phyloP scores from a whole-genome alignment of 2,888 invertebrate species.

The Apoda limacodes region DNA sequence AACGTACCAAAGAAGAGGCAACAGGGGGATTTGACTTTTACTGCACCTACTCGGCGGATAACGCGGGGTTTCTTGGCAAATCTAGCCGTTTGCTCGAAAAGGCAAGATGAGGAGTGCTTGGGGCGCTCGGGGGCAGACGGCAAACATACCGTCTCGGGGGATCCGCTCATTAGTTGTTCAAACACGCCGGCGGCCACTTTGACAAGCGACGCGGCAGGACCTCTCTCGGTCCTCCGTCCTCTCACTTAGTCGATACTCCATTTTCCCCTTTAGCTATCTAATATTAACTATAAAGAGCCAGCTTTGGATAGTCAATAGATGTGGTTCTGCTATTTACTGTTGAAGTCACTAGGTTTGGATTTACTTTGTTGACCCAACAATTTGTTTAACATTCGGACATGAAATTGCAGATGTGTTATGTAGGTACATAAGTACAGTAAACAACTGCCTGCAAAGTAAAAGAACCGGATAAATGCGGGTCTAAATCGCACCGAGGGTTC shows the following conservation, averaged over 20 bases:
- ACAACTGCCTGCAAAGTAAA: too few species aligned
- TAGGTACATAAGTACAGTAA: too few species aligned
- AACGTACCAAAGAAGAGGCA: too few species aligned
- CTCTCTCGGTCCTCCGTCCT: constrained; percentile 27
- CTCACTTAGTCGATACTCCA: constrained; percentile 33
- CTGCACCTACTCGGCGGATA: constrained; percentile 20
- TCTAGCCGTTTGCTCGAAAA: constrained; percentile 46
- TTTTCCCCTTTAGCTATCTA: constrained; percentile 58
- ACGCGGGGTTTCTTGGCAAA: constrained; percentile 29
- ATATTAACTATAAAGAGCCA: constrained; percentile 50
- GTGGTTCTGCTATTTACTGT: constrained; percentile 37
- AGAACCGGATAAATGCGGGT: too few species aligned
- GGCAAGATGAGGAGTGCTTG: constrained; percentile 33
- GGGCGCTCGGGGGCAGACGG: constrained; percentile 41
- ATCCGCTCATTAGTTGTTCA: constrained; percentile 67
- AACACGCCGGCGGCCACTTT: constrained; percentile 65
- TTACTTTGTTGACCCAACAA: too few species aligned
- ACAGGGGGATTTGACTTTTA: too few species aligned
- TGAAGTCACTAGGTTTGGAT: too few species aligned
- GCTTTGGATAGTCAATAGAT: constrained; percentile 46
- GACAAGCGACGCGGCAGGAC: constrained; percentile 55
- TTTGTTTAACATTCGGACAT: too few species aligned
- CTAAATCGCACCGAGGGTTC: too few species aligned
- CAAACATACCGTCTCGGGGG: constrained; percentile 63
- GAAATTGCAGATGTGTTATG: too few species aligned